phyloP scores from a whole-genome alignment of 1,140 invertebrate species.

The Drosophila ananassae region DNA sequence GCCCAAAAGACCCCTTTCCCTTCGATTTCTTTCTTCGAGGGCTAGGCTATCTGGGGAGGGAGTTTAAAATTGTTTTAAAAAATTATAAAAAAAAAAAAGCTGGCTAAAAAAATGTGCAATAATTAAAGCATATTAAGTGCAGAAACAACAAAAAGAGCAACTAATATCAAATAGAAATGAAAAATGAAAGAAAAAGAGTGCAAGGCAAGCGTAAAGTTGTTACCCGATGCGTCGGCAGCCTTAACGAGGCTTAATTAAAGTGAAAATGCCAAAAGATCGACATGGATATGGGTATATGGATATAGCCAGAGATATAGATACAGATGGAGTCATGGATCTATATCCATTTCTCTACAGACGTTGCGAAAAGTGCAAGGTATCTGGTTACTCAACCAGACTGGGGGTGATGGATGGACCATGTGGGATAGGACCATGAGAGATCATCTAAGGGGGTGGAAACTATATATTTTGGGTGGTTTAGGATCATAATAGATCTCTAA shows the following conservation, averaged over 20 bases:
- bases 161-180: conserved; percentile 26
- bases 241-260: conserved; percentile 56
- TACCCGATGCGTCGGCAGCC: conserved; percentile 43
- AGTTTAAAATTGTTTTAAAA: conserved; percentile 12
- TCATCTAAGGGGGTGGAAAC: no score
- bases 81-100: neutral
- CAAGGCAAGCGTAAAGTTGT: conserved; percentile 52
- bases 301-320: conserved; percentile 13
- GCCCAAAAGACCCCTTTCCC: neutral
- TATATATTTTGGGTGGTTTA: no score
- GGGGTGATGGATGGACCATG: neutral
- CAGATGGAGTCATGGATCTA: conserved; percentile 10
- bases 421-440: neutral
- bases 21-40: conserved; percentile 45
- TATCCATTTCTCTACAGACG: conserved; percentile 3
- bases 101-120: conserved; percentile 57
- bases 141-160: conserved; percentile 3
- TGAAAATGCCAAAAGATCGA: conserved; percentile 48
- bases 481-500: no score
- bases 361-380: conserved; percentile 33
- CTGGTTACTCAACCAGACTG: conserved; percentile 18
- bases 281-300: conserved; percentile 35
- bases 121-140: conserved; percentile 42
- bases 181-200: conserved; percentile 19
- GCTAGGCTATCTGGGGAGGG: neutral